These are phyloP conservation scores for Ciconia maguari DNA, from an alignment of 2,113 vertebrate species.

Conservation along the genomic window DNA sequence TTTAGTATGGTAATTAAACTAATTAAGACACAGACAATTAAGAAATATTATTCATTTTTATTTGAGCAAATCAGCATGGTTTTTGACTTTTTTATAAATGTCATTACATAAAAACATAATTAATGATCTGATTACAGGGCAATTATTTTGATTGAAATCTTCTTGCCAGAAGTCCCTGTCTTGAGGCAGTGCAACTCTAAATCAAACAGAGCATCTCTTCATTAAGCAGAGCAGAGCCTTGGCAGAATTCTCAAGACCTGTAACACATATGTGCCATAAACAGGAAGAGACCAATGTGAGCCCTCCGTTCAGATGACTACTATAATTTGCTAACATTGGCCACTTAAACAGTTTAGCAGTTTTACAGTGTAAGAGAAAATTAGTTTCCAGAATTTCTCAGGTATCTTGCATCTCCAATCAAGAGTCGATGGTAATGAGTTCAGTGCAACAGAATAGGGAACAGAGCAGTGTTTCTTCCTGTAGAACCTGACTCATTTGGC, in stretches of 20 bases:
- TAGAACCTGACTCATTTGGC: not conserved
- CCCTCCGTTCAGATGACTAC: rapidly evolving
- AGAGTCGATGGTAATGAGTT: not conserved
- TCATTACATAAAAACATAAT: constrained; percentile 27
- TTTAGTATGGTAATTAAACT: constrained; percentile 20
- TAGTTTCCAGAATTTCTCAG: not conserved
- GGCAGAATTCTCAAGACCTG: not conserved
- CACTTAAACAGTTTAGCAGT: not conserved
- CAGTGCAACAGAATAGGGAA: not conserved
- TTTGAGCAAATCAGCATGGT: constrained; percentile 16
- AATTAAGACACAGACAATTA: constrained; percentile 17
- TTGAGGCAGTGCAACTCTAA: not conserved
- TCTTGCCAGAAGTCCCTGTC: not conserved
- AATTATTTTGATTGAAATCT: constrained; percentile 42
- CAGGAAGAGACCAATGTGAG: not conserved
- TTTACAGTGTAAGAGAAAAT: not conserved
- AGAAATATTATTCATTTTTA: constrained; percentile 41
- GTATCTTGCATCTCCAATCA: not conserved
- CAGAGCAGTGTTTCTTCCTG: not conserved
- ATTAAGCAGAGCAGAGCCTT: not conserved
- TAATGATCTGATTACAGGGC: constrained; percentile 39
- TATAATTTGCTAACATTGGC: not conserved
- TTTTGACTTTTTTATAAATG: constrained; percentile 47
- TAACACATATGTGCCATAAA: not conserved
- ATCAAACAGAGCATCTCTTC: constrained; percentile 5